Conservation (phyloP, 2,797 vertebrate genomes). For the Gallinago solitaria region DNA sequence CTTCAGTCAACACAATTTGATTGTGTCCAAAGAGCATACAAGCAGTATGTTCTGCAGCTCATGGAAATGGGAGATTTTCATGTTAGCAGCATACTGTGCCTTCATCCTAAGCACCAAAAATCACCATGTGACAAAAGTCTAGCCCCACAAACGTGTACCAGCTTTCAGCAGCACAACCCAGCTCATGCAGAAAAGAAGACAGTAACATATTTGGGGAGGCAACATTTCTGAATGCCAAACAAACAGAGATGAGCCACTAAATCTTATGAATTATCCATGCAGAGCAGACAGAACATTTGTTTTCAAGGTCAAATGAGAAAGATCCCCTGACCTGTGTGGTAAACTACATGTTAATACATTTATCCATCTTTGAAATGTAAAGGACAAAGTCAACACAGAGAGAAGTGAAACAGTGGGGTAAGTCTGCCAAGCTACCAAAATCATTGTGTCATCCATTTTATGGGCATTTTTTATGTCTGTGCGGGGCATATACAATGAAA, state of each 20-base stretch:
- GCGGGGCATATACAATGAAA: not conserved
- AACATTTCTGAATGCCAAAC: slow-evolving; percentile 20
- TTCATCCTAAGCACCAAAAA: not conserved
- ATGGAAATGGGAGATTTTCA: not conserved
- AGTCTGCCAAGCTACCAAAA: slow-evolving; percentile 38
- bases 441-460: slow-evolving; percentile 11
- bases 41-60: not conserved
- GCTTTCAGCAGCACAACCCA: not conserved
- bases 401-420: slow-evolving; percentile 1
- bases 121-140: not conserved
- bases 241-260: slow-evolving; percentile 25
- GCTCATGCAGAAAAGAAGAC: slow-evolving; percentile 1
- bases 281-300: slow-evolving; percentile 57
- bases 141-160: not conserved
- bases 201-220: not conserved
- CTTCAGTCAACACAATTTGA: not conserved
- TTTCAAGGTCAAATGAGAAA: slow-evolving; percentile 53
- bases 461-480: not conserved
- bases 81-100: not conserved
- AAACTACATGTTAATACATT: slow-evolving; percentile 40
- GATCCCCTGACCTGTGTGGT: slow-evolving; percentile 36
- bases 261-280: slow-evolving; percentile 60
- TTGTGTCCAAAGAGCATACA: not conserved
- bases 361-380: slow-evolving; percentile 41
- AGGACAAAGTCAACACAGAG: slow-evolving; percentile 29